A percentile compares a stretch with the other conserved stretches of the same genome.
These are phyloP conservation scores for Scarus forsteni DNA, from an alignment of 2,797 vertebrate species.

Conservation along the genomic window DNA sequence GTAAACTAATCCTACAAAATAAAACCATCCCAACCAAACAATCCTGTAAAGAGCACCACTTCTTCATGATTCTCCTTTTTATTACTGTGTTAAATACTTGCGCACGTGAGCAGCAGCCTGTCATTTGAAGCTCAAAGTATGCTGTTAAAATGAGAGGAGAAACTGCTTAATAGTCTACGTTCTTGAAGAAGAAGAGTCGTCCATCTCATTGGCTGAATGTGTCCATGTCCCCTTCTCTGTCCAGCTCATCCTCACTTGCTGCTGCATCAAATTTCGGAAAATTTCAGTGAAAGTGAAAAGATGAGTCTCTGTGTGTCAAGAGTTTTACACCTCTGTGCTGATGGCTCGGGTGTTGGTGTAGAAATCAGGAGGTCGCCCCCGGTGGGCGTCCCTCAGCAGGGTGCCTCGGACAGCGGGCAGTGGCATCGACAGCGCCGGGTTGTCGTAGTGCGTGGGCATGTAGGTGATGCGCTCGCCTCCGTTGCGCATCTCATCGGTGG, in stretches of 20 bases:
- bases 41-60: too few relatives aligned
- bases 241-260: slow-evolving; percentile 16
- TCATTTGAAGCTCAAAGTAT: too few relatives aligned
- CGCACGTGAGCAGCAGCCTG: too few relatives aligned
- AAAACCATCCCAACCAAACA: too few relatives aligned
- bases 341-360: slow-evolving; percentile 91
- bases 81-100: too few relatives aligned
- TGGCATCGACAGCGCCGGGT: slow-evolving; percentile 86
- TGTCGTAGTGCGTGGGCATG: slow-evolving; percentile 89
- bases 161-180: too few relatives aligned
- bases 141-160: too few relatives aligned
- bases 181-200: too few relatives aligned
- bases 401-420: slow-evolving; percentile 86
- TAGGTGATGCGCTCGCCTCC: slow-evolving; percentile 91
- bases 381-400: slow-evolving; percentile 85
- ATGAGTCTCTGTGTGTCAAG: background rate
- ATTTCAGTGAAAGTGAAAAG: slow-evolving; percentile 29
- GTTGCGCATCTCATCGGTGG: slow-evolving; percentile 90
- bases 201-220: background rate
- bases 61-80: too few relatives aligned
- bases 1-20: too few relatives aligned
- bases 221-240: slow-evolving; percentile 16
- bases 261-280: slow-evolving; percentile 17
- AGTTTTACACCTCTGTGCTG: slow-evolving; percentile 93
- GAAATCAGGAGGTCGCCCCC: slow-evolving; percentile 80